A percentile compares a stretch with the other conserved stretches of the same genome.
Conservation (phyloP, 2,888 invertebrate genomes). For the Lasiommata megera region DNA sequence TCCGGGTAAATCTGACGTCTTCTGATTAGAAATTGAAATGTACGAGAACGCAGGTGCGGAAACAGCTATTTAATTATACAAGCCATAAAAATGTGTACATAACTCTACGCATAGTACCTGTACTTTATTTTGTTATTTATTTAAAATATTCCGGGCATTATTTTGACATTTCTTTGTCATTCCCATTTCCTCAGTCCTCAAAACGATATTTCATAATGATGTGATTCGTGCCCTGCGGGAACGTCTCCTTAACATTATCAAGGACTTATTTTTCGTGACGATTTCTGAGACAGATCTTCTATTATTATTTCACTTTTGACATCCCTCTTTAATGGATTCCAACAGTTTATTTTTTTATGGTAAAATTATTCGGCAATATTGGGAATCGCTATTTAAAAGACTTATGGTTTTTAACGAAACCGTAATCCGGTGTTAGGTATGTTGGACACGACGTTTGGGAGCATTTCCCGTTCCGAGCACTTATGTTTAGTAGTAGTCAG, state of each 20-base stretch:
- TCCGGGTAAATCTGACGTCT: too few species aligned
- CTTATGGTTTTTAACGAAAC: neutral
- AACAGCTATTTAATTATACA: too few species aligned
- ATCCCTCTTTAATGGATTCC: constrained; percentile 21
- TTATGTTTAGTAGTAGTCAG: too few species aligned
- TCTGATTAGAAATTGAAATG: too few species aligned
- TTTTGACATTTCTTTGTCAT: constrained; percentile 41
- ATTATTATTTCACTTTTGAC: constrained; percentile 30
- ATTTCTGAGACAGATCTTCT: constrained; percentile 39
- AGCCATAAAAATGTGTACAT: neutral
- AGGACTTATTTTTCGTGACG: constrained; percentile 46
- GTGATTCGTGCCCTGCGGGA: constrained; percentile 44
- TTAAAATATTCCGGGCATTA: constrained; percentile 29
- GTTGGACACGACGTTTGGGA: neutral
- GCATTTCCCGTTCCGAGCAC: too few species aligned
- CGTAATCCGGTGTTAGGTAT: neutral
- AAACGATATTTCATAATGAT: constrained; percentile 51
- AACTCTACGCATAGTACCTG: neutral
- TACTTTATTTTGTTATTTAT: neutral
- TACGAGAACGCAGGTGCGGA: too few species aligned
- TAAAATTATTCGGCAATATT: constrained; percentile 3
- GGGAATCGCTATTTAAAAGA: neutral
- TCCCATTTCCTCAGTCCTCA: constrained; percentile 40
- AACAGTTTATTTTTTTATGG: constrained; percentile 3
- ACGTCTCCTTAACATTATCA: constrained; percentile 45